Evolutionary conservation across 1,140 invertebrate genomes (phyloP).

Genomic region (Mesaphorura yosii): DNA sequence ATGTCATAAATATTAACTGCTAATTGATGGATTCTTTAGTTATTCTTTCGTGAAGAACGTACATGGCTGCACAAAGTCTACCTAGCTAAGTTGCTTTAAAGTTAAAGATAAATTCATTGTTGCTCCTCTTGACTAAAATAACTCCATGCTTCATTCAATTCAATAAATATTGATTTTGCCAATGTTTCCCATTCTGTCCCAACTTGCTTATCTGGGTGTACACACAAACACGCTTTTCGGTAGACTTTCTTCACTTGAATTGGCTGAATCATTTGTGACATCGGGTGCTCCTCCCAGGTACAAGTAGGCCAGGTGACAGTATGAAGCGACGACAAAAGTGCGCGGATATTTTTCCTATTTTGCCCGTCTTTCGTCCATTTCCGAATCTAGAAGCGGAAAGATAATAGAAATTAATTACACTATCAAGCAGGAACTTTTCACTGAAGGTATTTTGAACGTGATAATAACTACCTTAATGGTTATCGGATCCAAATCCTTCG

Average conservation of each 20-base stretch:
- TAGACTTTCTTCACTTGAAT: constrained; percentile 94
- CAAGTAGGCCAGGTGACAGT: constrained; percentile 88
- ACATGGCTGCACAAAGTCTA: too few species aligned
- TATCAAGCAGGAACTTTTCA: too few species aligned
- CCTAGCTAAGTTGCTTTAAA: too few species aligned
- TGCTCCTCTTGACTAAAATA: too few species aligned
- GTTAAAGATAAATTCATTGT: too few species aligned
- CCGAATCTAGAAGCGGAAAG: too few species aligned
- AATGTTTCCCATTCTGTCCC: constrained; percentile 78
- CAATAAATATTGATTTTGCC: constrained; percentile 96
- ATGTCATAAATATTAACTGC: too few species aligned
- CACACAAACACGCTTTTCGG: constrained; percentile 84
- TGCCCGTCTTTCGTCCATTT: constrained; percentile 81
- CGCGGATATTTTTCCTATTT: constrained; percentile 89
- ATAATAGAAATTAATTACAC: too few species aligned
- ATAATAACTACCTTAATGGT: constrained; percentile 23
- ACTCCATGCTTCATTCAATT: constrained; percentile 98
- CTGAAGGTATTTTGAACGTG: neutral
- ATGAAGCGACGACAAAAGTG: constrained; percentile 84
- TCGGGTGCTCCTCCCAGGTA: constrained; percentile 82
- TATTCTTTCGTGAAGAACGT: too few species aligned
- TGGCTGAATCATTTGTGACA: constrained; percentile 80
- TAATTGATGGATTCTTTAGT: too few species aligned
- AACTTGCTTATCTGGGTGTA: constrained; percentile 97
- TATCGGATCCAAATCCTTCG: constrained; percentile 19